phyloP scores from a whole-genome alignment of 2,113 vertebrate genomes.

The Gambusia holbrooki region DNA sequence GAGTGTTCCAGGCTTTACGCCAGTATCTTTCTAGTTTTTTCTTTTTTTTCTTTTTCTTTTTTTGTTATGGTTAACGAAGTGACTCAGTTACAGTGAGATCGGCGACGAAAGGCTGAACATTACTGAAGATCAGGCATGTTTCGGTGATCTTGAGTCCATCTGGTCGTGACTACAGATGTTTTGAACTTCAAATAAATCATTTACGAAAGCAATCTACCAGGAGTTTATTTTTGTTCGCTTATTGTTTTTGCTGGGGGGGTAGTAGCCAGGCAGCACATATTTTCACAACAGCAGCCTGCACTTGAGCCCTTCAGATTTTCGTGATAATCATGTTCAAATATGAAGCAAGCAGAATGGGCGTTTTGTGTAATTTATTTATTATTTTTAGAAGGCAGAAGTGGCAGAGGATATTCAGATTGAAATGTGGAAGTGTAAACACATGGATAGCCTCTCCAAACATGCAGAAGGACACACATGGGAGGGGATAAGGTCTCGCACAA shows the following conservation, averaged over 20 bases:
- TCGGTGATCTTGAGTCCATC: neutral
- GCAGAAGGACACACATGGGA: neutral
- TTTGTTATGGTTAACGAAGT: slow-evolving; percentile 45
- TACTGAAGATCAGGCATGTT: slow-evolving; percentile 30
- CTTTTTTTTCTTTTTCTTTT: slow-evolving; percentile 9
- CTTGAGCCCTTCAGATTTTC: slow-evolving; percentile 36
- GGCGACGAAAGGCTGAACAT: slow-evolving; percentile 45
- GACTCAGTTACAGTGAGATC: slow-evolving; percentile 27
- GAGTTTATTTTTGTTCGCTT: slow-evolving; percentile 3
- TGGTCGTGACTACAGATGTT: neutral
- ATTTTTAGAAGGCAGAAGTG: slow-evolving; percentile 29
- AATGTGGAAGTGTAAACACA: slow-evolving; percentile 49
- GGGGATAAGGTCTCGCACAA: neutral
- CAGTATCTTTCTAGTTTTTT: neutral
- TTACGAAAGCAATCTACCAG: slow-evolving; percentile 5
- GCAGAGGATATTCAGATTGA: slow-evolving; percentile 5
- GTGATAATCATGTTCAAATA: slow-evolving; percentile 14
- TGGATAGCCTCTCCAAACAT: slow-evolving; percentile 39
- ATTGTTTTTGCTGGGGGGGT: neutral
- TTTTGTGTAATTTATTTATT: neutral
- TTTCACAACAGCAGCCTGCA: neutral
- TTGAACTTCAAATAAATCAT: neutral
- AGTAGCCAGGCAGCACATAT: neutral
- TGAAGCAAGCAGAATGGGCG: slow-evolving; percentile 1
- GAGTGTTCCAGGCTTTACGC: slow-evolving; percentile 8